Conservation (phyloP, 2,113 vertebrate genomes). For the Lampris incognitus region DNA sequence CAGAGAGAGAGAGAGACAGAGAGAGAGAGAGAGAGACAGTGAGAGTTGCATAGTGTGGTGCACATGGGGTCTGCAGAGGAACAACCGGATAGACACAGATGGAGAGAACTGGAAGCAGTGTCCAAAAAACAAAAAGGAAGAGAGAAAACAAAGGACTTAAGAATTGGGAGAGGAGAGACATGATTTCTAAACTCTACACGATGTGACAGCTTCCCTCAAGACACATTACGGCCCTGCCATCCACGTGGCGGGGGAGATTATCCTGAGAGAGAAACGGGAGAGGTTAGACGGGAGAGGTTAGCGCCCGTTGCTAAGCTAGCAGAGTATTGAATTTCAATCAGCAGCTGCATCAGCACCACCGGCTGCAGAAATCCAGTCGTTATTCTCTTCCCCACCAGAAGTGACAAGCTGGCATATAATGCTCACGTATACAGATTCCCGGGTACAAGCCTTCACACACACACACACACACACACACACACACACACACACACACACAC, state of each 20-base stretch:
- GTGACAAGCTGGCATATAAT: slow-evolving; percentile 39
- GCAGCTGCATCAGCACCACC: slow-evolving; percentile 71
- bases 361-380: slow-evolving; percentile 34
- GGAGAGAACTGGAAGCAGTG: no score
- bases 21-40: no score
- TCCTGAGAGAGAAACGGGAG: slow-evolving; percentile 53
- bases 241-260: slow-evolving; percentile 70
- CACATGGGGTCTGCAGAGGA: neutral
- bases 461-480: slow-evolving; percentile 2
- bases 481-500: neutral
- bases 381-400: slow-evolving; percentile 30
- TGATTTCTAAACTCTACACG: slow-evolving; percentile 44
- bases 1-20: no score
- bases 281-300: slow-evolving; percentile 24
- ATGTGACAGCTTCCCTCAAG: slow-evolving; percentile 40
- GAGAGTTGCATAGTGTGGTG: neutral
- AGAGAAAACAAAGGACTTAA: neutral
- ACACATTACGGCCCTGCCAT: slow-evolving; percentile 49
- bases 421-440: no score
- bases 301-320: slow-evolving; percentile 40
- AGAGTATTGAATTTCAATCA: slow-evolving; percentile 56
- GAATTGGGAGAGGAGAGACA: slow-evolving; percentile 22
- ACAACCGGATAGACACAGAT: no score
- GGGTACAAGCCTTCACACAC: no score
- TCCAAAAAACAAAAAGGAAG: no score